Evolutionary conservation across 2,797 vertebrate genomes (phyloP).

Genomic region (Chelon auratus): DNA sequence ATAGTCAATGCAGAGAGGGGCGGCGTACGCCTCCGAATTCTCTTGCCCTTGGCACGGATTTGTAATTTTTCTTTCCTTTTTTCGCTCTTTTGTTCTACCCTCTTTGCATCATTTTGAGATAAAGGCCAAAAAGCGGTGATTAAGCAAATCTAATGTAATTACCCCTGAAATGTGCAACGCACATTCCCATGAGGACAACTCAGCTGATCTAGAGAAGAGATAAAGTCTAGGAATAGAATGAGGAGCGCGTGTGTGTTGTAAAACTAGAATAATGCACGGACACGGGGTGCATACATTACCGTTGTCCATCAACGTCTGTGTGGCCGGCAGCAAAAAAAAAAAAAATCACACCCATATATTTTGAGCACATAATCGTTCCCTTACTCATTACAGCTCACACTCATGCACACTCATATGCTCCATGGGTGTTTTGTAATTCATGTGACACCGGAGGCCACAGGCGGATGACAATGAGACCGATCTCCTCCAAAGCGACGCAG

Average conservation of each 20-base stretch:
- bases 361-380: constrained; percentile 45
- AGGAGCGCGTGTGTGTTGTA: constrained; percentile 17
- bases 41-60: constrained; percentile 63
- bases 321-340: constrained; percentile 28
- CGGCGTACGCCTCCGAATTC: constrained; percentile 28
- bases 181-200: constrained; percentile 50
- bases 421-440: constrained; percentile 68
- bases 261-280: constrained; percentile 25
- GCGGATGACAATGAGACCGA: constrained; percentile 48
- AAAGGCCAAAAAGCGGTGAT: constrained; percentile 66
- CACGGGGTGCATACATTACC: constrained; percentile 52
- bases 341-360: constrained; percentile 12
- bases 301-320: constrained; percentile 56
- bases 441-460: constrained; percentile 57
- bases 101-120: constrained; percentile 64
- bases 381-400: constrained; percentile 44
- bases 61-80: constrained; percentile 14
- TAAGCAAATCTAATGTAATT: constrained; percentile 73
- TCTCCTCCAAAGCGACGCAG: constrained; percentile 41
- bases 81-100: constrained; percentile 49
- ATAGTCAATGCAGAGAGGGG: constrained; percentile 59
- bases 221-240: constrained; percentile 43
- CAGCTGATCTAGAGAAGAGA: constrained; percentile 62
- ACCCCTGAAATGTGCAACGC: constrained; percentile 62
- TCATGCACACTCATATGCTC: constrained; percentile 44